These are phyloP conservation scores for Alcedo quadribrachys DNA, from an alignment of 2,797 vertebrate genomes.

Conservation along the genomic window DNA sequence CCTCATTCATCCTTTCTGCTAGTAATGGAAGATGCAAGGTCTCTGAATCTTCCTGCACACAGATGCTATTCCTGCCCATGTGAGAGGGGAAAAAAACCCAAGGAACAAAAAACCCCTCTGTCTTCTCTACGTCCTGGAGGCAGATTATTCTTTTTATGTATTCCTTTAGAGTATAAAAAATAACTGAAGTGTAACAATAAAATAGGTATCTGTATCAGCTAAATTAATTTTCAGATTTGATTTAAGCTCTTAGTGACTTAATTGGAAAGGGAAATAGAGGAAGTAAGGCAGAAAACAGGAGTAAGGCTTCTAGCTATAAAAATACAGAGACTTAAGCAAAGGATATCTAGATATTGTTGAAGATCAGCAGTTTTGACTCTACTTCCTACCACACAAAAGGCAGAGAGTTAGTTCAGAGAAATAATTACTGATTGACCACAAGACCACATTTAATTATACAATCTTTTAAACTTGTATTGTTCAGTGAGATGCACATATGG, in stretches of 20 bases:
- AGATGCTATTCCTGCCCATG: constrained; percentile 37
- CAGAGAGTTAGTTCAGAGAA: background rate
- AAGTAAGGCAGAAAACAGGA: background rate
- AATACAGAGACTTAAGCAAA: background rate
- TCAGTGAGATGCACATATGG: background rate
- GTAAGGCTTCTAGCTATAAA: background rate
- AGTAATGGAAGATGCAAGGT: constrained; percentile 30
- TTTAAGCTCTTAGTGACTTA: background rate
- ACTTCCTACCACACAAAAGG: background rate
- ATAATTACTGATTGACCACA: background rate
- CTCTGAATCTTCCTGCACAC: constrained; percentile 59
- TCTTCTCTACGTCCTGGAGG: constrained; percentile 48
- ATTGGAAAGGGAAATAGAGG: background rate
- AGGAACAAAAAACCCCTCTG: background rate
- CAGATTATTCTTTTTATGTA: constrained; percentile 56
- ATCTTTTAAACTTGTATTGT: background rate
- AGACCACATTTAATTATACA: background rate
- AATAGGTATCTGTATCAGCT: constrained; percentile 56
- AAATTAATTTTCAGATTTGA: background rate
- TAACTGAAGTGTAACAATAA: constrained; percentile 65
- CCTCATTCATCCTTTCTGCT: background rate
- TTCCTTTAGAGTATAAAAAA: constrained; percentile 69
- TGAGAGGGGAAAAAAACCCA: fast-evolving
- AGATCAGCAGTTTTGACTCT: constrained; percentile 10
- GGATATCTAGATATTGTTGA: background rate